Evolutionary conservation across 2,113 vertebrate genomes (phyloP).

Genomic region (Acrocephalus arundinaceus): DNA sequence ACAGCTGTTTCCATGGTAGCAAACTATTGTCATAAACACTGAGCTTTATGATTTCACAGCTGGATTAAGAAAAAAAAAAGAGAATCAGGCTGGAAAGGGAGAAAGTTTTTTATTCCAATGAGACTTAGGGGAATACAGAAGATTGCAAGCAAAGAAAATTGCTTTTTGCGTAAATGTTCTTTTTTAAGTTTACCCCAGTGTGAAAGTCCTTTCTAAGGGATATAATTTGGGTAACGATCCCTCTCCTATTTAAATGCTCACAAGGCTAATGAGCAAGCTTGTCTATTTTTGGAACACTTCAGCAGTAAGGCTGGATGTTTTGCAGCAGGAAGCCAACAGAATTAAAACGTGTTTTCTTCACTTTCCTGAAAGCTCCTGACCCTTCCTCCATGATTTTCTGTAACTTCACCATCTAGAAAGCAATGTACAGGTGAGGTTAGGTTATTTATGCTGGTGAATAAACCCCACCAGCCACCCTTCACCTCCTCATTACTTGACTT

Average conservation of each 20-base stretch:
- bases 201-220: slow-evolving; percentile 66
- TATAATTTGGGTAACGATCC: slow-evolving; percentile 73
- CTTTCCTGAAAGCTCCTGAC: background rate
- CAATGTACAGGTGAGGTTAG: background rate
- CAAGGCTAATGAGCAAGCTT: slow-evolving; percentile 71
- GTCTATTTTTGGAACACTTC: slow-evolving; percentile 67
- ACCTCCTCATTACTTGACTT: background rate
- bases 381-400: background rate
- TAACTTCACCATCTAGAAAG: background rate
- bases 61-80: slow-evolving; percentile 66
- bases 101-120: slow-evolving; percentile 65
- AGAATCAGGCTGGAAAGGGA: slow-evolving; percentile 53
- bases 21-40: slow-evolving; percentile 77
- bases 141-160: slow-evolving; percentile 71
- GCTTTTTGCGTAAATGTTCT: slow-evolving; percentile 68
- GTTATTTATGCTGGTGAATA: background rate
- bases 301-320: slow-evolving; percentile 57
- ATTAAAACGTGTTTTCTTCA: slow-evolving; percentile 28
- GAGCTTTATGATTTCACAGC: slow-evolving; percentile 76
- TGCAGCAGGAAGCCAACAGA: slow-evolving; percentile 48
- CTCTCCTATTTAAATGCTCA: slow-evolving; percentile 69
- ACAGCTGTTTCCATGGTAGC: slow-evolving; percentile 72
- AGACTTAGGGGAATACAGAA: slow-evolving; percentile 68
- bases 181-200: slow-evolving; percentile 72
- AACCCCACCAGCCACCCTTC: background rate